These are phyloP conservation scores for Sebastes hopkinsi DNA, from an alignment of 2,797 vertebrate species.

Conservation along the genomic window DNA sequence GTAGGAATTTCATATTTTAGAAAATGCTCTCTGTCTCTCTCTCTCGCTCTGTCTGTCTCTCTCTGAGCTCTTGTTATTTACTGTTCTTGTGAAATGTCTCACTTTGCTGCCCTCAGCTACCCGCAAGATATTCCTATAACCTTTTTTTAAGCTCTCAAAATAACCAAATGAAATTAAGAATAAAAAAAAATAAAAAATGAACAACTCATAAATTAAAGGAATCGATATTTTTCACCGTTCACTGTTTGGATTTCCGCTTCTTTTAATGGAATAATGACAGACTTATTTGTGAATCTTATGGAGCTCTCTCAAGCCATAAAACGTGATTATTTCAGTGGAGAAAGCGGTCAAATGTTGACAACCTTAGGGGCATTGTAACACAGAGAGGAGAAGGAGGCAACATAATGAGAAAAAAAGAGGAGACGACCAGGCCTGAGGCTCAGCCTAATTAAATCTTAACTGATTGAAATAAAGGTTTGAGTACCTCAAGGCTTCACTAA, in stretches of 20 bases:
- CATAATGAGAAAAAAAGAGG: slow-evolving; percentile 91
- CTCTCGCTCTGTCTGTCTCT: background rate
- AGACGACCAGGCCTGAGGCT: slow-evolving; percentile 86
- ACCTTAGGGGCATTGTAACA: slow-evolving; percentile 88
- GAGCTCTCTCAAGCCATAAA: slow-evolving; percentile 79
- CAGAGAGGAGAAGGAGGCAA: slow-evolving; percentile 85
- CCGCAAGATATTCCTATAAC: slow-evolving; percentile 61
- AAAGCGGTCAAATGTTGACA: slow-evolving; percentile 91
- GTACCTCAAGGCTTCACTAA: slow-evolving; percentile 88
- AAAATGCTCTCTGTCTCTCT: background rate
- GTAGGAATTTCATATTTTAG: slow-evolving; percentile 21
- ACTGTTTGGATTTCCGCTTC: slow-evolving; percentile 61
- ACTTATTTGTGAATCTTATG: slow-evolving; percentile 84
- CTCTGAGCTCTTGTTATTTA: slow-evolving; percentile 74
- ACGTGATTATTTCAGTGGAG: slow-evolving; percentile 82
- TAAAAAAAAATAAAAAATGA: slow-evolving; percentile 50
- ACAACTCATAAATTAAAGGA: slow-evolving; percentile 73
- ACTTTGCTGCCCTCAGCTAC: slow-evolving; percentile 76
- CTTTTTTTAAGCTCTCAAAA: slow-evolving; percentile 52
- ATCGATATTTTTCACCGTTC: slow-evolving; percentile 84
- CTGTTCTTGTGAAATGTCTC: slow-evolving; percentile 81
- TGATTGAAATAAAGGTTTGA: slow-evolving; percentile 92
- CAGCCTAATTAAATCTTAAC: slow-evolving; percentile 93
- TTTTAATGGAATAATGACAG: slow-evolving; percentile 80
- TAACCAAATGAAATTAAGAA: slow-evolving; percentile 59